Evolutionary conservation across 2,888 invertebrate species (phyloP).

Genomic region (Campoletis raptor): DNA sequence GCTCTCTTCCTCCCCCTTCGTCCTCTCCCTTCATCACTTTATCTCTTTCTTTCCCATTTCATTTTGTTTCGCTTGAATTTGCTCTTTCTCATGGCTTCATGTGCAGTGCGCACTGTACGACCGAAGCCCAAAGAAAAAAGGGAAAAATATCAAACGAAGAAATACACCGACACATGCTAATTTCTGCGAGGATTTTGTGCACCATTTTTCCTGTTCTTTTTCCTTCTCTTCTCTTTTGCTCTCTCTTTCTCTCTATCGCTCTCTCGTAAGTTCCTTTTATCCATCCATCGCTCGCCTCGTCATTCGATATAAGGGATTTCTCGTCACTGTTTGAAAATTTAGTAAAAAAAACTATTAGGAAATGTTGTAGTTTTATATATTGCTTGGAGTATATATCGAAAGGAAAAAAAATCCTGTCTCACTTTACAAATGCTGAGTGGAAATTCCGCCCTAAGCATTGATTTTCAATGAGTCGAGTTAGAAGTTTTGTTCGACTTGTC

Average conservation of each 20-base stretch:
- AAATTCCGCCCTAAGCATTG: background rate
- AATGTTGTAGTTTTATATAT: background rate
- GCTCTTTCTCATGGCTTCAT: slow-evolving; percentile 70
- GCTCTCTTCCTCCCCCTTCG: slow-evolving; percentile 55
- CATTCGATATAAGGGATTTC: background rate
- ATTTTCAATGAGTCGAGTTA: background rate
- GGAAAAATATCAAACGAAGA: slow-evolving; percentile 70
- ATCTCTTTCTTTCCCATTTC: slow-evolving; percentile 64
- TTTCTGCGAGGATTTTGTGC: slow-evolving; percentile 80
- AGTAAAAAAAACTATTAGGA: background rate
- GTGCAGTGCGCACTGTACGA: slow-evolving; percentile 67
- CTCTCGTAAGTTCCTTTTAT: background rate
- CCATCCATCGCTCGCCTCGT: background rate
- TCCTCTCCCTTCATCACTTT: slow-evolving; percentile 29
- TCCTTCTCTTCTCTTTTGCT: background rate
- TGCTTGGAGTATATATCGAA: background rate
- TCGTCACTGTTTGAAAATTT: slow-evolving; percentile 8
- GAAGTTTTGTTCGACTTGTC: background rate
- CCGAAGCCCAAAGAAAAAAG: slow-evolving; percentile 53
- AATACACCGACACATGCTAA: slow-evolving; percentile 77
- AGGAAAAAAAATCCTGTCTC: background rate
- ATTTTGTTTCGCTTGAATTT: slow-evolving; percentile 50
- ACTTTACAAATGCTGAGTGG: background rate
- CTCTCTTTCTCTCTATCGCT: background rate
- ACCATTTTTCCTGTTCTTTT: slow-evolving; percentile 71